Conservation (phyloP, 2,797 vertebrate species). For the Petrocephalus sullivani region DNA sequence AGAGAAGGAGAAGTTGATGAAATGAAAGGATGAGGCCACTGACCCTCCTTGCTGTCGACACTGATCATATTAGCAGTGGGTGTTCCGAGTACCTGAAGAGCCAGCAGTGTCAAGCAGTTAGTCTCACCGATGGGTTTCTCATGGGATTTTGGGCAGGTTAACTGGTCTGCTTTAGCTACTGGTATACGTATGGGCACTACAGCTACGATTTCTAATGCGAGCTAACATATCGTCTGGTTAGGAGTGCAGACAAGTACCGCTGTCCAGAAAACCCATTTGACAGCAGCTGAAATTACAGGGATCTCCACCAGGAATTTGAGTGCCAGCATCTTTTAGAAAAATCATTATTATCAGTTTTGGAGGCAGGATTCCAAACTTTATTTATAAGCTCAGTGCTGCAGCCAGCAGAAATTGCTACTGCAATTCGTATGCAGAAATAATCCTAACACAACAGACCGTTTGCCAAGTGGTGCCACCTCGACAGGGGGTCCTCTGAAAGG, state of each 20-base stretch:
- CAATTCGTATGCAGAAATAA: constrained; percentile 39
- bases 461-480: constrained; percentile 44
- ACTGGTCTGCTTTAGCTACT: neutral
- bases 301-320: neutral
- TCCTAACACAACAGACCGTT: constrained; percentile 30
- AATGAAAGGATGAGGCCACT: constrained; percentile 42
- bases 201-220: neutral
- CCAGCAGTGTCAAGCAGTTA: neutral
- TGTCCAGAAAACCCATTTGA: constrained; percentile 7
- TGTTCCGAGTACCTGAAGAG: neutral
- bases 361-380: constrained; percentile 17
- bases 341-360: neutral
- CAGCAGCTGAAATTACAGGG: neutral
- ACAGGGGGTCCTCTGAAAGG: constrained; percentile 41
- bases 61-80: constrained; percentile 41
- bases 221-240: neutral
- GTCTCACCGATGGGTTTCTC: neutral
- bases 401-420: constrained; percentile 33
- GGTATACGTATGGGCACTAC: neutral
- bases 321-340: neutral
- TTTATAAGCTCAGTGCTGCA: constrained; percentile 34
- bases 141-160: neutral
- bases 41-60: constrained; percentile 33
- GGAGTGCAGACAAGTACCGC: neutral
- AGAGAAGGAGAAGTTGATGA: constrained; percentile 32